A percentile compares a stretch with the other conserved stretches of the same genome.
phyloP scores from a whole-genome alignment of 2,113 vertebrate species.

The Garra rufa region DNA sequence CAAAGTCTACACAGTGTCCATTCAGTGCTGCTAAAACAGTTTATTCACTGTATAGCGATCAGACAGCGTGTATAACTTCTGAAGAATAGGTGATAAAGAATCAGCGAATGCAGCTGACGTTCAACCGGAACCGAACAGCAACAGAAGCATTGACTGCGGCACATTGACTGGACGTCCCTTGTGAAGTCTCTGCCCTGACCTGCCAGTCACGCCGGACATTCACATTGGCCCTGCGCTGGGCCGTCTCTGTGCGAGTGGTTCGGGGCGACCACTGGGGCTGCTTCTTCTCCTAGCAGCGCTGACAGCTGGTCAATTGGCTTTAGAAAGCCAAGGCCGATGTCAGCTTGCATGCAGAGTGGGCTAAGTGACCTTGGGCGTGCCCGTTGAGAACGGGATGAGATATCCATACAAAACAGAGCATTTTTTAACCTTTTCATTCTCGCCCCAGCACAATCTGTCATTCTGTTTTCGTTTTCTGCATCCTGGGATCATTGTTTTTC shows the following conservation, averaged over 20 bases:
- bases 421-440: background rate
- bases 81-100: conserved; percentile 23
- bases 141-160: conserved; percentile 8
- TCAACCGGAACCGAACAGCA: background rate
- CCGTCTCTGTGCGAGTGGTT: conserved; percentile 20
- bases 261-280: conserved; percentile 51
- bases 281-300: conserved; percentile 26
- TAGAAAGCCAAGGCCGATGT: conserved; percentile 36
- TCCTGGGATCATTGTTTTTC: background rate
- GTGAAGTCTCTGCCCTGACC: conserved; percentile 37
- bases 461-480: conserved; percentile 35
- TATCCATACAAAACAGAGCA: conserved; percentile 36
- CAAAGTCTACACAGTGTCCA: conserved; percentile 26
- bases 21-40: background rate
- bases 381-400: conserved; percentile 31
- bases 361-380: conserved; percentile 52
- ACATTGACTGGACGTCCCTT: conserved; percentile 30
- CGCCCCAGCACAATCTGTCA: conserved; percentile 16
- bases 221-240: conserved; percentile 1
- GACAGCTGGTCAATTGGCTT: conserved; percentile 58
- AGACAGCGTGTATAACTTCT: conserved; percentile 6
- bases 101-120: conserved; percentile 12
- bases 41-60: conserved; percentile 14
- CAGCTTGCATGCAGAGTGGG: conserved; percentile 51
- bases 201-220: conserved; percentile 41